Base-by-base conservation (phyloP, 2,797 vertebrate genomes). In the Myotis findleyi region DNA sequence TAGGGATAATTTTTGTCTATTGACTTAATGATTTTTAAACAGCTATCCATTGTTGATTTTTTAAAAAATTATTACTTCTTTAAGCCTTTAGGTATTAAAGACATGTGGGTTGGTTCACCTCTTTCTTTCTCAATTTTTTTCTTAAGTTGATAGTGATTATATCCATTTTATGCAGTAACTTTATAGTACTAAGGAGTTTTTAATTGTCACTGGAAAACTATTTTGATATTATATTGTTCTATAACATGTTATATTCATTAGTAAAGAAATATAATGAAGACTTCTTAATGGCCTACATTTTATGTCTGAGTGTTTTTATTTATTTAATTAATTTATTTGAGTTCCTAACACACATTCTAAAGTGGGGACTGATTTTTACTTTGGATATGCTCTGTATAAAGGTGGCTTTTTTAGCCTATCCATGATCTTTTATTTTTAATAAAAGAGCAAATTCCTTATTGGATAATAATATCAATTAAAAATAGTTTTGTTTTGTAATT, bases 301-400 rank as follows among this genome's bases (percentile, higher is more conserved):
- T 94, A 59, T 82, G 69, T 82, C 27, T 93, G 18, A 89, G 14
- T 89, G 83, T 69, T 92, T 27, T 16, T 94, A 51, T 68, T 91
- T 7, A 27, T 93, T 94, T 94, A 62, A 57, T 72, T 93, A 91
- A 81, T 30, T 33, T 92, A 87, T 77, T 95, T 93, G 73, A 62
- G 7, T 47, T 91, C 89, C 95, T 66, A 93, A 69, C 41, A 86
- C 33, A 69, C 20, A 71, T 55, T 91, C 36, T 94, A 14, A 94
- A 96, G 10, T 73, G n/a, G 53, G 6, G 5, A 83, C 75, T 86
- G 53, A 73, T 62, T 91, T 95, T 96, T 89, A 87, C 89, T 69
- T 88, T 93, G 79, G n/a, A 62, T 97, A 82, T 95, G 97, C 96
- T 97, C 97, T 97, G 96, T 97, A 97, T 97, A 97, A 97, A 97